phyloP scores from a whole-genome alignment of 2,797 vertebrate genomes.

The Chelonia mydas region DNA sequence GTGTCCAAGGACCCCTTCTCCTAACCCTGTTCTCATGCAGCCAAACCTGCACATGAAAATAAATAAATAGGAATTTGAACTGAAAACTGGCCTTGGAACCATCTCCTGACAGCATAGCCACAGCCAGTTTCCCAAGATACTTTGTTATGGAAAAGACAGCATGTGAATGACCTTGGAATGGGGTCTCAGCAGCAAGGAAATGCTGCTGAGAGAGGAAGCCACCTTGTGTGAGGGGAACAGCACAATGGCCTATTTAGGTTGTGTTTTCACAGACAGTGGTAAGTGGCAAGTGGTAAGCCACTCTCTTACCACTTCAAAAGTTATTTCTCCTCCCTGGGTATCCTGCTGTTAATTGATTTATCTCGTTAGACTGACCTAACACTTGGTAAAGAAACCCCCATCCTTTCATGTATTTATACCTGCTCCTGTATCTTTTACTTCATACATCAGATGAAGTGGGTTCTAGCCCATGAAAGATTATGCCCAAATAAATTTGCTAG shows the following conservation, averaged over 20 bases:
- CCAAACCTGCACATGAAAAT: background rate
- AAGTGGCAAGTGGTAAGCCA: too few species aligned
- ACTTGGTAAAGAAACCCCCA: too few species aligned
- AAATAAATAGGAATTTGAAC: background rate
- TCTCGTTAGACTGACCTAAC: too few species aligned
- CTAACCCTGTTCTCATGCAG: background rate
- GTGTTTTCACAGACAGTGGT: background rate
- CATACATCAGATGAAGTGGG: too few species aligned
- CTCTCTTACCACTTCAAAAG: too few species aligned
- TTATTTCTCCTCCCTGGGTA: too few species aligned
- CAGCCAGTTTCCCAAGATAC: background rate
- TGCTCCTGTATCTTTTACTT: too few species aligned
- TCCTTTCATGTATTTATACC: too few species aligned
- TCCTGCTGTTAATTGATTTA: too few species aligned
- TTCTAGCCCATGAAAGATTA: too few species aligned
- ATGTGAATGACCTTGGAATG: background rate
- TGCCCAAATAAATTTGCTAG: too few species aligned
- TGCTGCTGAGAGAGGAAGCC: background rate
- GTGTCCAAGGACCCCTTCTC: background rate
- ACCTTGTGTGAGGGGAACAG: background rate
- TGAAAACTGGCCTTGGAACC: background rate
- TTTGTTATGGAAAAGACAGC: background rate
- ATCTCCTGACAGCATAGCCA: background rate
- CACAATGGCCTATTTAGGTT: background rate
- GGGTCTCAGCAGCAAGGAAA: background rate